Percentiles rank a stretch among this genome's conserved stretches.
phyloP scores from a whole-genome alignment of 2,888 invertebrate species.

The Pseudococcus longispinus region DNA sequence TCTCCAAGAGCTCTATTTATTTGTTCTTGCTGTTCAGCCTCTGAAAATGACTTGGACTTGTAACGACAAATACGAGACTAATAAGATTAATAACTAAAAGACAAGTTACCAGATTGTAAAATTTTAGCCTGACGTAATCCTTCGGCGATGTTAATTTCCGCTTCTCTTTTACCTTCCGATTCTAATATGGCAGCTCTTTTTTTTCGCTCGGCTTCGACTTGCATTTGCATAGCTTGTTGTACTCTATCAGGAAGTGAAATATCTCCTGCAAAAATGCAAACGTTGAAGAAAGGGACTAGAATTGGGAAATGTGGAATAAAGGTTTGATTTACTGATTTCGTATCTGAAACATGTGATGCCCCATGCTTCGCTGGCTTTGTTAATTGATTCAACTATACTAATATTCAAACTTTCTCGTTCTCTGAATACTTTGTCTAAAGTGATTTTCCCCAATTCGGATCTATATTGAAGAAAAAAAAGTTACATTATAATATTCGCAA shows the following conservation, averaged over 20 bases:
- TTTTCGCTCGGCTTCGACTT: conserved; percentile 97
- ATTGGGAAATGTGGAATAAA: background rate
- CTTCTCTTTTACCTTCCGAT: conserved; percentile 90
- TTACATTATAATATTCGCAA: background rate
- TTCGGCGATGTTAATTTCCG: conserved; percentile 97
- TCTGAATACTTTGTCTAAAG: conserved; percentile 93
- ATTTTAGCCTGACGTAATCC: conserved; percentile 92
- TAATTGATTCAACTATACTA: conserved; percentile 93
- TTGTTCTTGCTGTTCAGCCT: conserved; percentile 92
- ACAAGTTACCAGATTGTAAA: conserved; percentile 77
- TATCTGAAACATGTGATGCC: conserved; percentile 95
- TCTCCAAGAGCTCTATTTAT: conserved; percentile 94
- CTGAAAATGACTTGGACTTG: conserved; percentile 65
- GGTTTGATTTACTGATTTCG: conserved; percentile 78
- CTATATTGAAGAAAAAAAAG: conserved; percentile 59
- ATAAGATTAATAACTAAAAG: background rate
- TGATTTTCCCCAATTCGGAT: conserved; percentile 97
- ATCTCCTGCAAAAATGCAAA: conserved; percentile 59
- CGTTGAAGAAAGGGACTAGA: background rate
- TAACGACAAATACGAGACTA: background rate
- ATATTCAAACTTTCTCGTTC: conserved; percentile 96
- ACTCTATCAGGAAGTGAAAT: conserved; percentile 79
- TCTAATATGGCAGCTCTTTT: conserved; percentile 97
- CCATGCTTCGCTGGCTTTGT: conserved; percentile 98
- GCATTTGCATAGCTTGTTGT: conserved; percentile 99